These are phyloP conservation scores for Embiotoca jacksoni DNA, from an alignment of 2,113 vertebrate species.

Conservation along the genomic window DNA sequence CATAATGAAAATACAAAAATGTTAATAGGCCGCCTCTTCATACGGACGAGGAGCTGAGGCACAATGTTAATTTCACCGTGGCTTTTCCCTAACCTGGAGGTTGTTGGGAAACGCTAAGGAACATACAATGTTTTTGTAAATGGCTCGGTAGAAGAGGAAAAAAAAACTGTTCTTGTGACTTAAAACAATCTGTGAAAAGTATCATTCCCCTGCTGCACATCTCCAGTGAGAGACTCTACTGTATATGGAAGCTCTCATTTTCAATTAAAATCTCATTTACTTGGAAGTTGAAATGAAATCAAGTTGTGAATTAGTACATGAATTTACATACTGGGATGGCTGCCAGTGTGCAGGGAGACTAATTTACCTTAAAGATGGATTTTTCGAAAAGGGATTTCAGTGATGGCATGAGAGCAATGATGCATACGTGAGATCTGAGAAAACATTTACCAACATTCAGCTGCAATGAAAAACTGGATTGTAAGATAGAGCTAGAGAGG, in stretches of 20 bases:
- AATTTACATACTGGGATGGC: conserved; percentile 97
- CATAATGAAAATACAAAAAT: conserved; percentile 99
- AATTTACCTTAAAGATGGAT: conserved; percentile 85
- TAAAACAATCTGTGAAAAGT: conserved; percentile 76
- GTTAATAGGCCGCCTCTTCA: conserved; percentile 98
- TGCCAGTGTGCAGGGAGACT: conserved; percentile 90
- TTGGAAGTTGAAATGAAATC: conserved; percentile 98
- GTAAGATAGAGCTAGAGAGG: conserved; percentile 58
- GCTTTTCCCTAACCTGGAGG: conserved; percentile 96
- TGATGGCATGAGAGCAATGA: conserved; percentile 89
- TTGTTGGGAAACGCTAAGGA: conserved; percentile 90
- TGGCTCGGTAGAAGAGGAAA: conserved; percentile 89
- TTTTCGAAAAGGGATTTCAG: conserved; percentile 84
- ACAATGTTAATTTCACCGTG: conserved; percentile 97
- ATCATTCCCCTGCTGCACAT: conserved; percentile 90
- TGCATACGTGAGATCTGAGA: conserved; percentile 70
- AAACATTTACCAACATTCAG: conserved; percentile 73
- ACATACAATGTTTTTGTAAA: conserved; percentile 88
- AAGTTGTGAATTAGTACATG: conserved; percentile 98
- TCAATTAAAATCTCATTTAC: conserved; percentile 99
- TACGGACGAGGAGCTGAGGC: conserved; percentile 92
- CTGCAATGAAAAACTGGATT: conserved; percentile 54
- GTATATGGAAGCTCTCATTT: conserved; percentile 92
- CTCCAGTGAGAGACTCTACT: conserved; percentile 90
- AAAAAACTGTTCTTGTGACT: conserved; percentile 89